Evolutionary conservation across 2,797 vertebrate species (phyloP), one percentile per base, ranked within the genome.

Genomic region (Lepus oiostolus): DNA sequence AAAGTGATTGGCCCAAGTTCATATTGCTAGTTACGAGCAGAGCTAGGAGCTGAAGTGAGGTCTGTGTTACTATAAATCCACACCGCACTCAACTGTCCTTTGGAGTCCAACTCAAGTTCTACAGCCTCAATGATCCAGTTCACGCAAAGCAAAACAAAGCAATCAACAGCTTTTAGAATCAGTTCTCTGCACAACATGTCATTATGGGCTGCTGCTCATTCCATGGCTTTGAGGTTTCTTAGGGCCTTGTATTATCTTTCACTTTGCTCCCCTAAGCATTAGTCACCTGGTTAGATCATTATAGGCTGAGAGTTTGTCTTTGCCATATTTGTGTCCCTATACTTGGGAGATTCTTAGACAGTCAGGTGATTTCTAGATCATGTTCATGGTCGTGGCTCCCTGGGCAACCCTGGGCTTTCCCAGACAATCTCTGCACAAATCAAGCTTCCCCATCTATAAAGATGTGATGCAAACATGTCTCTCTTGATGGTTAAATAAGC

Each of bases 101-200:
- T 22, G 14, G 35, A 26, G 1, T 11, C 67, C 86, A 67, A 76
- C 54, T 81, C 63, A 82, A 89, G 7, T 60, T 90, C 28, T 60
- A 76, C 21, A 14, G 88, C 65, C 60, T 90, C 30, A 7, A 2
- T 62, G 14, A 4, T 50, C 80, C 85, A 86, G 60, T 67, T 94
- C 35, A 77, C 75, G 12, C 47, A 94, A 91, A 90, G 19, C 50
- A 35, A 88, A 92, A 71, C 22, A 88, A 88, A 88, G 26, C 52
- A 58, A 77, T 87, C 47, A 38, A 47, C 24, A 62, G 32, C 60
- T 76, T 22, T 11, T 16, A 12, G 47, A 14, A 63, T 62, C 32
- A 67, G 5, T 17, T 71, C 28, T 71, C 86, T 88, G 26, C 30
- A 71, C 6, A n/a, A 28, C 52, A 81, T 42, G n/a, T n/a, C 32